A percentile compares a stretch with the other conserved stretches of the same genome.
Conservation (phyloP, 2,797 vertebrate species). For the Scolopax rusticola region DNA sequence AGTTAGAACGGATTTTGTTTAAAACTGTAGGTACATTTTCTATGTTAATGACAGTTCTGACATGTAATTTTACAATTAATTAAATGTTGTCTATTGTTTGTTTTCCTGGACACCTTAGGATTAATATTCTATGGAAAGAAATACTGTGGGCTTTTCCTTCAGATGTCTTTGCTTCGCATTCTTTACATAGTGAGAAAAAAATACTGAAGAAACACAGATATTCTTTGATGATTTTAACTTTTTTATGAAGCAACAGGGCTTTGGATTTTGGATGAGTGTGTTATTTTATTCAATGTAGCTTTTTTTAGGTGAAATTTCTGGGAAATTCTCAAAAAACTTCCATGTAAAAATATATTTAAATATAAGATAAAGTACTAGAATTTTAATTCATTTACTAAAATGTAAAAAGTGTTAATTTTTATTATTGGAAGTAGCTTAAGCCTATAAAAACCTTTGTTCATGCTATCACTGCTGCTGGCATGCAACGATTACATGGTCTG, state of each 20-base stretch:
- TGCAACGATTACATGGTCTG: neutral
- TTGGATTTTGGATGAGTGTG: neutral
- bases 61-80: neutral
- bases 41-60: neutral
- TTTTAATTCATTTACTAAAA: neutral
- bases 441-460: neutral
- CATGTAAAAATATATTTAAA: neutral
- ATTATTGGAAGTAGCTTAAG: neutral
- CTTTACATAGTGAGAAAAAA: neutral
- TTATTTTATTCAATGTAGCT: neutral
- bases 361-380: neutral
- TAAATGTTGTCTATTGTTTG: neutral
- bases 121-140: neutral
- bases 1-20: neutral
- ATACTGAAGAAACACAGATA: neutral
- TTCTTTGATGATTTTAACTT: neutral
- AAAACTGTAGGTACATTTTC: neutral
- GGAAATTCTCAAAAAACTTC: neutral
- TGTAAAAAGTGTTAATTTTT: neutral
- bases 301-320: neutral
- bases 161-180: neutral
- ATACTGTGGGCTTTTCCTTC: neutral
- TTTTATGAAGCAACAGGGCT: neutral
- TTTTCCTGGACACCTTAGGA: neutral
- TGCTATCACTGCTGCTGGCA: neutral